phyloP scores from a whole-genome alignment of 2,888 invertebrate species.

The Petrolisthes manimaculis region DNA sequence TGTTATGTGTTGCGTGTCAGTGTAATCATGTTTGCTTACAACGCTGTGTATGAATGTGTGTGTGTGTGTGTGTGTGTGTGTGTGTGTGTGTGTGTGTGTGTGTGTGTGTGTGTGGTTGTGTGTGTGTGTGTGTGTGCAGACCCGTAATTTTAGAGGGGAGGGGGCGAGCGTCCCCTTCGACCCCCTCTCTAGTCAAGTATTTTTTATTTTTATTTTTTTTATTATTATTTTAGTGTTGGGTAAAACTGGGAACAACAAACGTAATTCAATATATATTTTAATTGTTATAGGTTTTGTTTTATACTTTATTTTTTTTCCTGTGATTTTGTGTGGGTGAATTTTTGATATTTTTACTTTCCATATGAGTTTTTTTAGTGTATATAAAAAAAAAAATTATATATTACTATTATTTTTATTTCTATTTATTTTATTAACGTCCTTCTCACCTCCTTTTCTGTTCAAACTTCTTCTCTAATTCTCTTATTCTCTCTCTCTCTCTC shows the following conservation, averaged over 20 bases:
- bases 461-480: neutral
- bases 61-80: slow-evolving; percentile 16
- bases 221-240: no score
- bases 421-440: neutral
- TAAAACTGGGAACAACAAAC: no score
- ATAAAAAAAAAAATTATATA: neutral
- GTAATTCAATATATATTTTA: no score
- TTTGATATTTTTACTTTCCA: neutral
- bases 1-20: no score
- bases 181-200: no score
- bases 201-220: no score
- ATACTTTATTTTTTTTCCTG: no score
- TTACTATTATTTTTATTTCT: neutral
- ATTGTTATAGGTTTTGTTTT: no score
- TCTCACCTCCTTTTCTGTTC: neutral
- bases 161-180: no score
- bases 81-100: neutral
- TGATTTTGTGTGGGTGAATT: no score
- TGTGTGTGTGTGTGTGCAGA: neutral
- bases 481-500: neutral
- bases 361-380: neutral
- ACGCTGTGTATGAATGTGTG: neutral
- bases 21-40: neutral
- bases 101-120: neutral
- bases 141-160: neutral